Conservation (phyloP, 1,140 invertebrate species). For the Orchestia grillus region DNA sequence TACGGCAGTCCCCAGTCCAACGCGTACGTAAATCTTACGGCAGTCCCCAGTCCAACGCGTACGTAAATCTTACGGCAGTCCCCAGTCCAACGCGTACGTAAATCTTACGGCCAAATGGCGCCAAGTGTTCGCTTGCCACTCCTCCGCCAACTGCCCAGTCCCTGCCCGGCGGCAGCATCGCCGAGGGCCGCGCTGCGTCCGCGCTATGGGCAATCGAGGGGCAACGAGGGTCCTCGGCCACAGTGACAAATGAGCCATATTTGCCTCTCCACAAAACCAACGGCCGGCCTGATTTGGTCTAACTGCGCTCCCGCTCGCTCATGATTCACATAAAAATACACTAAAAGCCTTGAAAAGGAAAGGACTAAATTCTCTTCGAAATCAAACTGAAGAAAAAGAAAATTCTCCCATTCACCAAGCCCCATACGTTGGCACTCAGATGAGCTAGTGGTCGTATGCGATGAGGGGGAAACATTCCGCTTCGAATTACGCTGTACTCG, state of each 20-base stretch:
- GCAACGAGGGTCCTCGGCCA: background rate
- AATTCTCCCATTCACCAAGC: background rate
- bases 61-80: too few species aligned
- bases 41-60: too few species aligned
- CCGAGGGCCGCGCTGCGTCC: background rate
- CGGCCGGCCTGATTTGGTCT: conserved; percentile 31
- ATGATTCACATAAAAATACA: background rate
- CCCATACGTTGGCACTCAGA: background rate
- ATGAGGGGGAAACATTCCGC: background rate
- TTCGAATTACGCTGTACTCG: background rate
- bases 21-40: too few species aligned
- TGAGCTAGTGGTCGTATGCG: background rate
- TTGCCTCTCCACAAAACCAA: conserved; percentile 36
- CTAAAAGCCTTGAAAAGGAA: background rate
- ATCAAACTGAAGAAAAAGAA: background rate
- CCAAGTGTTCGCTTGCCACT: background rate
- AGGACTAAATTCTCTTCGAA: background rate
- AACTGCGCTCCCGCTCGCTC: background rate
- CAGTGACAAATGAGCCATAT: background rate
- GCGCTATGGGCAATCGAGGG: background rate
- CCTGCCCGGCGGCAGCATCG: background rate
- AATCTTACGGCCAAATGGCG: too few species aligned
- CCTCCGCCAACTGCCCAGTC: background rate
- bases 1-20: too few species aligned
- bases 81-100: too few species aligned